Percentiles rank a stretch among this genome's conserved stretches.
These are phyloP conservation scores for Latheticus oryzae DNA, from an alignment of 2,888 invertebrate genomes.

Conservation along the genomic window DNA sequence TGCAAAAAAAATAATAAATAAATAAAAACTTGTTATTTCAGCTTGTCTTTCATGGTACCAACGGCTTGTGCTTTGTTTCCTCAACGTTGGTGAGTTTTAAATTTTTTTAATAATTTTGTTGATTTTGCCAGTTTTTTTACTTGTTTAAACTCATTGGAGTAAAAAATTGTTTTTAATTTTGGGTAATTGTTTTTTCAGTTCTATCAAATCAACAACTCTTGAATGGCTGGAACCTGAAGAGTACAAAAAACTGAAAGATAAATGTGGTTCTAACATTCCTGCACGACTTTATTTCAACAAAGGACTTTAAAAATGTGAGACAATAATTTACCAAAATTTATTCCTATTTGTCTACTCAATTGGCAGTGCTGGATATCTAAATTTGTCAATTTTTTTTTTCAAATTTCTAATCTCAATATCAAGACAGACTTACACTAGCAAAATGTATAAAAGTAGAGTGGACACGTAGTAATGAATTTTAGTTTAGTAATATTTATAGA, in stretches of 20 bases:
- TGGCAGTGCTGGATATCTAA: too few relatives aligned
- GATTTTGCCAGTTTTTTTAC: background rate
- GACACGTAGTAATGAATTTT: slow-evolving; percentile 12
- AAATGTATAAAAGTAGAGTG: too few relatives aligned
- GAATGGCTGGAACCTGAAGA: slow-evolving; percentile 79
- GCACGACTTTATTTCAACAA: slow-evolving; percentile 87
- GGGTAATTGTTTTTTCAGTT: slow-evolving; percentile 50
- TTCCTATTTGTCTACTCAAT: too few relatives aligned
- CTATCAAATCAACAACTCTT: slow-evolving; percentile 76
- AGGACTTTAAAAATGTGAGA: slow-evolving; percentile 74
- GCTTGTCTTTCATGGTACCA: slow-evolving; percentile 88
- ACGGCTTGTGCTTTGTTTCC: slow-evolving; percentile 88
- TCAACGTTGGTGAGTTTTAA: slow-evolving; percentile 79
- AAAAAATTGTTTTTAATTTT: slow-evolving; percentile 35
- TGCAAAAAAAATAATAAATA: slow-evolving; percentile 16
- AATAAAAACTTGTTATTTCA: slow-evolving; percentile 60
- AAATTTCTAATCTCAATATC: too few relatives aligned
- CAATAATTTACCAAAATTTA: too few relatives aligned
- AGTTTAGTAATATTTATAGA: slow-evolving; percentile 10
- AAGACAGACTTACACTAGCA: too few relatives aligned
- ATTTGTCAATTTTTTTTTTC: too few relatives aligned
- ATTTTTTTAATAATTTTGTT: slow-evolving; percentile 10
- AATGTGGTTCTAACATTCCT: slow-evolving; percentile 74
- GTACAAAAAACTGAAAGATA: slow-evolving; percentile 76
- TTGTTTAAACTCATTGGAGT: background rate